phyloP scores from a whole-genome alignment of 2,888 invertebrate species.

The Fragum whitleyi region DNA sequence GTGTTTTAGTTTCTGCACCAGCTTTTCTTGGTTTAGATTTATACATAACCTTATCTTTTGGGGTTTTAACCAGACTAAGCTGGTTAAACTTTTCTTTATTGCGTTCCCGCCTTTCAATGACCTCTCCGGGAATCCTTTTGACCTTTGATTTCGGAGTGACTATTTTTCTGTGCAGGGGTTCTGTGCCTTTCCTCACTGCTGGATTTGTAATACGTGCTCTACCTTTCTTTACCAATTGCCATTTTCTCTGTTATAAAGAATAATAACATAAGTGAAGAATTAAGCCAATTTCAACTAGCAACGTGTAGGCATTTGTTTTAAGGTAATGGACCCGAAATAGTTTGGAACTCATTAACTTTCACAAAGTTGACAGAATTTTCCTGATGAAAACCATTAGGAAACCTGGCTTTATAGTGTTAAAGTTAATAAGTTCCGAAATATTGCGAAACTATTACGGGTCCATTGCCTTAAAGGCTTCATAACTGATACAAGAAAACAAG shows the following conservation, averaged over 20 bases:
- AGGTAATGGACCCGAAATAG: too few relatives aligned
- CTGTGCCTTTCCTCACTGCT: background rate
- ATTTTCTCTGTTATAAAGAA: conserved; percentile 14
- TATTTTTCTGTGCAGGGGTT: conserved; percentile 15
- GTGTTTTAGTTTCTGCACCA: conserved; percentile 17
- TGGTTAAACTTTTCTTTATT: conserved; percentile 48
- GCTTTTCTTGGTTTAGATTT: conserved; percentile 26
- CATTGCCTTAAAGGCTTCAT: too few relatives aligned
- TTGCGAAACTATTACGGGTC: too few relatives aligned
- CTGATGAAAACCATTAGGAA: too few relatives aligned
- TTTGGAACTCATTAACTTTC: too few relatives aligned
- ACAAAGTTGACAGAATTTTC: too few relatives aligned
- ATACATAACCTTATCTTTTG: conserved; percentile 27
- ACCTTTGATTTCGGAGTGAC: conserved; percentile 33
- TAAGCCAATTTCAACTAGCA: too few relatives aligned
- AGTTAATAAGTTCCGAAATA: too few relatives aligned
- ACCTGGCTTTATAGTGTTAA: too few relatives aligned
- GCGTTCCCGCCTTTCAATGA: conserved; percentile 31
- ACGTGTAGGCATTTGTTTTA: too few relatives aligned
- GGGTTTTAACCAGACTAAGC: conserved; percentile 31
- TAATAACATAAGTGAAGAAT: too few relatives aligned
- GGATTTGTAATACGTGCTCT: conserved; percentile 4
- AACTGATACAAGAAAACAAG: too few relatives aligned
- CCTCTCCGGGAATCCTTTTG: conserved; percentile 36
- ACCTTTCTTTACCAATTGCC: conserved; percentile 22